Evolutionary conservation across 2,113 vertebrate species (phyloP).

Genomic region (Rostratula benghalensis): DNA sequence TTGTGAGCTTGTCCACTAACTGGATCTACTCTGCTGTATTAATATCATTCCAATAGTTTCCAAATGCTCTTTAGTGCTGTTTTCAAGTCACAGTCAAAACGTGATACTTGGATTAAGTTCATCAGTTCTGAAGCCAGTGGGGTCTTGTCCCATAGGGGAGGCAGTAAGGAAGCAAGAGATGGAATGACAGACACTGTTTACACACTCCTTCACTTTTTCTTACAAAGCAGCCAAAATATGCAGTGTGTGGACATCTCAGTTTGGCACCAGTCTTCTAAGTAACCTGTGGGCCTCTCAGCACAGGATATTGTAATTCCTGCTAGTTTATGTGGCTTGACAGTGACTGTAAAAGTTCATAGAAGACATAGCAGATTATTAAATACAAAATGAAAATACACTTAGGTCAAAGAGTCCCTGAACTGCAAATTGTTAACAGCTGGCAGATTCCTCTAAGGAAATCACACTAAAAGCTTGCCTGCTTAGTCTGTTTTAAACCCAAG

Average conservation of each 20-base stretch:
- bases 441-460: neutral
- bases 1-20: neutral
- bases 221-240: neutral
- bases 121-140: neutral
- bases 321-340: neutral
- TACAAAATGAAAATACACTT: neutral
- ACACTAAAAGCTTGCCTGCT: neutral
- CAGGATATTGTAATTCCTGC: neutral
- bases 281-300: neutral
- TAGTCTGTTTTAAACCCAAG: neutral
- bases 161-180: neutral
- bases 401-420: neutral
- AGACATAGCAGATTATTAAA: neutral
- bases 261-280: neutral
- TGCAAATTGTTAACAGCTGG: neutral
- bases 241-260: neutral
- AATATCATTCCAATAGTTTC: neutral
- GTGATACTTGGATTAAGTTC: neutral
- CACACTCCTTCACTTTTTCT: neutral
- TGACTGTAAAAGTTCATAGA: neutral
- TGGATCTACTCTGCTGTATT: neutral
- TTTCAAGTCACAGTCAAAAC: neutral
- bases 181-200: neutral
- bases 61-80: neutral
- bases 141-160: neutral